Evolutionary conservation across 2,888 invertebrate genomes (phyloP), one percentile per base, ranked within the genome.

Genomic region (Tortrix viridana): DNA sequence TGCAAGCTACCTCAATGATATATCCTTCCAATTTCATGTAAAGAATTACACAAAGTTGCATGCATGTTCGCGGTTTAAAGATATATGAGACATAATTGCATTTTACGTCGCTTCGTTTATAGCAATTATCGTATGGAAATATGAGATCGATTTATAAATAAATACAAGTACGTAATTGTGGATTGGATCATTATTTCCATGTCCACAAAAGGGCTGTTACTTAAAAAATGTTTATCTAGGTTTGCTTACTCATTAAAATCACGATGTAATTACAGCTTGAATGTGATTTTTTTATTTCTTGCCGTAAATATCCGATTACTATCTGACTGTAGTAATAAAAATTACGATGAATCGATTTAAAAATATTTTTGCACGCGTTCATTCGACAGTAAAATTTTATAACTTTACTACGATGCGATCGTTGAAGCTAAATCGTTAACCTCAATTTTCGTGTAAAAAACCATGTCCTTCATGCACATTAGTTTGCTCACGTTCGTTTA

Each of bases 1-100:
- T 32, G 16, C 18, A 44, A 44, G 18, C 4, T 16, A 7, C 12
- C 16, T 16, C 19, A 41, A 53, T 41, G 53, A 53, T 44, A 49
- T 18, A 55, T 61, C 41, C 54, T 32, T 60, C 50, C 37, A 52
- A 44, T 46, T 60, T 60, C 32, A 57, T 41, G 43, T 57, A 52
- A 63, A 55, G n/a, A 55, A 63, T 63, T 47, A 20, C 46, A 46
- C 9, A 46, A 57, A 52, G 47, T 16, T 47, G 20, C 22, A 47
- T 53, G 46, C 26, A 47, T 38, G 53, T 55, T 50, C 74, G 72
- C 71, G 68, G 71, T 74, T 74, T 68, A 74, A 71, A 32, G 69
- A 73, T 73, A 60, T 65, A 71, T 71, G 69, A 68, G 65, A 71
- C 56, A 63, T 79, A 79, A 81, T 80, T 79, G 71, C 77, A 70